Percentiles rank a stretch among this genome's conserved stretches.
Evolutionary conservation across 2,113 vertebrate species (phyloP).

Genomic region (Epinephelus moara): DNA sequence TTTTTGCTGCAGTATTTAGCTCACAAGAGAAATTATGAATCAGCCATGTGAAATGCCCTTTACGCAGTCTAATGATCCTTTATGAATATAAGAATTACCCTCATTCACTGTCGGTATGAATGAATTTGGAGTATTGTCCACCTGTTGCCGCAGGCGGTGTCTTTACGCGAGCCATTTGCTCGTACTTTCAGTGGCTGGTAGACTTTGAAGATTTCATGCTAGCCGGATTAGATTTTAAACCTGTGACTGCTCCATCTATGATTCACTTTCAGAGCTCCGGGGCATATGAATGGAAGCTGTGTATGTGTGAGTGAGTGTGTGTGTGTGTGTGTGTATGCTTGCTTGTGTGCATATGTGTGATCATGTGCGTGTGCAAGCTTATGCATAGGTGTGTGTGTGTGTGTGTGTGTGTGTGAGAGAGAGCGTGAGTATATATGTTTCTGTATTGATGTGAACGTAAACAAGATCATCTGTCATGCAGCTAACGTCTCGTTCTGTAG

Average conservation of each 20-base stretch:
- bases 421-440: background rate
- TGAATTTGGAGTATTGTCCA: constrained; percentile 39
- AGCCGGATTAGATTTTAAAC: constrained; percentile 56
- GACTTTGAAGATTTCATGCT: constrained; percentile 56
- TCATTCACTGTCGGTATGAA: constrained; percentile 27
- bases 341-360: background rate
- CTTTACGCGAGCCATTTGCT: constrained; percentile 3
- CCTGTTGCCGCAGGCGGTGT: constrained; percentile 28
- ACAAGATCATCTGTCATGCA: constrained; percentile 20
- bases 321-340: background rate
- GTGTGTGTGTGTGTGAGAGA: background rate
- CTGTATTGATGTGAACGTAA: constrained; percentile 2
- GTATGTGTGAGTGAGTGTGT: background rate
- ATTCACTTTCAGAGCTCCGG: constrained; percentile 44
- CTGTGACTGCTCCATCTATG: constrained; percentile 44
- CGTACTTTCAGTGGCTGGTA: constrained; percentile 7
- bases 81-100: constrained; percentile 32
- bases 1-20: constrained; percentile 31
- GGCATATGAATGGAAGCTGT: constrained; percentile 13
- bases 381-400: background rate
- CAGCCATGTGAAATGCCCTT: constrained; percentile 19
- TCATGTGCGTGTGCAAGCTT: background rate
- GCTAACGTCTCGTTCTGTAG: constrained; percentile 6
- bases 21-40: constrained; percentile 46
- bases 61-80: constrained; percentile 17